Evolutionary conservation across 2,888 invertebrate genomes (phyloP).

Genomic region (Pantelozetes paolii): DNA sequence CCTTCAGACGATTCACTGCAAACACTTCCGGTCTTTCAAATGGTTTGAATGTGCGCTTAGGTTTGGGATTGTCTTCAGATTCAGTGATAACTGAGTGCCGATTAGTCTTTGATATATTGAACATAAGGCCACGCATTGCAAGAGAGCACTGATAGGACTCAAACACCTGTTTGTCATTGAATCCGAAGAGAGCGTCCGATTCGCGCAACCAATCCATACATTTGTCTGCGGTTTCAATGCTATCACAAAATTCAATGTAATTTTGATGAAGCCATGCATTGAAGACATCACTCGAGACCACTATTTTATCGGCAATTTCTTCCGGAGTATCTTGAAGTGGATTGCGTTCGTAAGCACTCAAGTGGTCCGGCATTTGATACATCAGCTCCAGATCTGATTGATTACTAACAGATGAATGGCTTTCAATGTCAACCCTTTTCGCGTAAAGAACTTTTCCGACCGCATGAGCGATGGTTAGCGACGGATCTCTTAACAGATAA

Average conservation of each 20-base stretch:
- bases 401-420: neutral
- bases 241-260: constrained; percentile 29
- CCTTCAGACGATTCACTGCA: neutral
- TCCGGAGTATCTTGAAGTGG: constrained; percentile 26
- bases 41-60: constrained; percentile 14
- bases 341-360: neutral
- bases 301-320: neutral
- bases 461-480: constrained; percentile 26
- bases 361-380: neutral
- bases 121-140: constrained; percentile 21
- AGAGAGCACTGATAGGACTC: constrained; percentile 11
- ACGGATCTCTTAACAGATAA: constrained; percentile 2
- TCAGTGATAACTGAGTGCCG: neutral
- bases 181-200: constrained; percentile 14
- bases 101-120: constrained; percentile 23
- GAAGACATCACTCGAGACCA: constrained; percentile 28
- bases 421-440: constrained; percentile 16
- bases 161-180: neutral
- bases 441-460: constrained; percentile 38
- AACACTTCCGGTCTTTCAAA: constrained; percentile 15
- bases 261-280: constrained; percentile 34
- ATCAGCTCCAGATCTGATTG: neutral
- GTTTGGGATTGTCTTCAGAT: neutral
- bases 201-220: constrained; percentile 29
- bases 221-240: neutral